Base-by-base conservation (phyloP, 2,797 vertebrate genomes). In the Zalophus californianus region DNA sequence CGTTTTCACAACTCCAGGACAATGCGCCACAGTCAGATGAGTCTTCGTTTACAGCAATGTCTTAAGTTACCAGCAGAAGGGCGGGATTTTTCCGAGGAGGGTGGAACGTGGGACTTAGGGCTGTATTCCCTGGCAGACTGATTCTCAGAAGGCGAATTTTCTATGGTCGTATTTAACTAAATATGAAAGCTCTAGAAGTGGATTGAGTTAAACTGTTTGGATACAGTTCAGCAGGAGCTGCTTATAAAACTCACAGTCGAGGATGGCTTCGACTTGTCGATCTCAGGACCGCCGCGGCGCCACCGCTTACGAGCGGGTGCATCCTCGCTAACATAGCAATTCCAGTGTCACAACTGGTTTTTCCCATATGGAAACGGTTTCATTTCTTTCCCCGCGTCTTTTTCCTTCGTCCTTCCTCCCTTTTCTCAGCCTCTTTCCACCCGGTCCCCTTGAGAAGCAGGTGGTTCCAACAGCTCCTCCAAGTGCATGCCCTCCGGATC, bases 201-300 rank as follows among this genome's bases (percentile, higher is more conserved):
- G 58, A 84, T 68, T 90, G 56, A 58, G 75, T 50, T 87, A n/a
- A 29, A 29, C 29, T n/a, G 48, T 77, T 79, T 66, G 82, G 54
- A 20, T 21, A 35, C 60, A 52, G 68, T 5, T 15, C 15, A 68
- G 60, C 58, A n/a, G 35, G 35, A 35, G 32, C 35, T 78, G 58
- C 60, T 56, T 44, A 10, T 8, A 78, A 56, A 68, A 50, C 5
- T 18, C 32, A 1, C 2, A 56, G 38, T 32, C 9, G 10, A 27
- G 38, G 60, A n/a, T 6, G 2, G 41, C 77, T 50, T 20, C 5
- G 4, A 23, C 41, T 27, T 41, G 35, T 35, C 35, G 60, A 29
- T 14, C 18, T 35, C n/a, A 0, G 35, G 66, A 35, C n/a, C 66
- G 44, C 44, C 44, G 44, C 44, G 1, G 44, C 44, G 44, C 44